Percentiles rank a stretch among this genome's conserved stretches.
Conservation (phyloP, 2,888 invertebrate genomes). For the Blomia tropicalis region DNA sequence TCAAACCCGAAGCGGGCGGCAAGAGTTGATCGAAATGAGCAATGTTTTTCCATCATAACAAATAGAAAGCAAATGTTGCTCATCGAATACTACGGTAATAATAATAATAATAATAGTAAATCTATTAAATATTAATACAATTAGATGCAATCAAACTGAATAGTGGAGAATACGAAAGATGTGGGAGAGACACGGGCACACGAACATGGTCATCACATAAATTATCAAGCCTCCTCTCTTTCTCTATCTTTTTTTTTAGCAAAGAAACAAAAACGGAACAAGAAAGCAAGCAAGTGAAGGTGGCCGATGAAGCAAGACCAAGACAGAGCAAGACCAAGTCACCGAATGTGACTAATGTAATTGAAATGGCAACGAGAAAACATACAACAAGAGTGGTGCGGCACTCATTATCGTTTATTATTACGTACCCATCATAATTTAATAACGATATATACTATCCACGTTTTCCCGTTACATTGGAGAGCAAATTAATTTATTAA, state of each 20-base stretch:
- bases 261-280: background rate
- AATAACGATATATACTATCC: no score
- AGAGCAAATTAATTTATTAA: slow-evolving; percentile 12
- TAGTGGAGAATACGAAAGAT: no score
- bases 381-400: background rate
- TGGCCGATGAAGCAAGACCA: background rate
- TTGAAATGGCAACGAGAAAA: background rate
- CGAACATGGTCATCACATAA: background rate
- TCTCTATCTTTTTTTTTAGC: background rate
- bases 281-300: background rate
- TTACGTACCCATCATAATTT: background rate
- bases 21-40: no score
- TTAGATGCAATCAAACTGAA: no score
- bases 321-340: background rate
- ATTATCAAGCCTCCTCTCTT: slow-evolving; percentile 4
- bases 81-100: no score
- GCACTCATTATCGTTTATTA: slow-evolving; percentile 11
- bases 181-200: no score
- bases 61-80: no score
- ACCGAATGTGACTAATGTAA: background rate
- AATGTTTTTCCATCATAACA: no score
- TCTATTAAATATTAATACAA: no score
- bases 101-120: no score
- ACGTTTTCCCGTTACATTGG: no score
- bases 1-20: no score